Percentiles rank a stretch among this genome's conserved stretches.
phyloP scores from a whole-genome alignment of 2,888 invertebrate genomes.

The Onchidella celtica region DNA sequence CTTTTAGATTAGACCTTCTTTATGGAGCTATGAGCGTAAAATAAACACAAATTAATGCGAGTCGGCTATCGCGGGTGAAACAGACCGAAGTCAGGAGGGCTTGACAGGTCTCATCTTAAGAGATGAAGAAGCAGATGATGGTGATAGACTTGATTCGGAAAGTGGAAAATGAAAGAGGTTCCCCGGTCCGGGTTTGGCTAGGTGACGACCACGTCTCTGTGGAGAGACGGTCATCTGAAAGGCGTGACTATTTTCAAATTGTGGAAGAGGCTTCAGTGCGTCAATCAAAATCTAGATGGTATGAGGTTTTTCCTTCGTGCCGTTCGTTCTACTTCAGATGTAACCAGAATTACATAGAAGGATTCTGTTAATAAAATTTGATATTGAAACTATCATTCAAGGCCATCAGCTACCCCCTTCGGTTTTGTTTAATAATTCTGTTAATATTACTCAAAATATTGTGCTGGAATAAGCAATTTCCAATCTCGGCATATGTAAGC shows the following conservation, averaged over 20 bases:
- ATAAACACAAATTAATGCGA: constrained; percentile 58
- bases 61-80: constrained; percentile 41
- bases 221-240: not conserved
- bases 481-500: too few relatives aligned
- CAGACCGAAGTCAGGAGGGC: constrained; percentile 24
- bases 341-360: too few relatives aligned
- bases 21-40: constrained; percentile 53
- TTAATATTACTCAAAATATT: too few relatives aligned
- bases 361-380: too few relatives aligned
- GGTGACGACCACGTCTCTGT: not conserved
- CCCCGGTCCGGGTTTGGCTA: not conserved
- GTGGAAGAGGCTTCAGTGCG: too few relatives aligned
- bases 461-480: too few relatives aligned
- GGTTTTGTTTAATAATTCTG: too few relatives aligned
- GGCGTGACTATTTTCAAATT: constrained; percentile 1
- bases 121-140: constrained; percentile 40
- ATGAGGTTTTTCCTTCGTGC: too few relatives aligned
- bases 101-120: constrained; percentile 44
- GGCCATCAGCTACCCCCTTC: too few relatives aligned
- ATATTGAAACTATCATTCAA: too few relatives aligned
- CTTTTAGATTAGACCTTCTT: constrained; percentile 54
- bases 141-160: constrained; percentile 4
- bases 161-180: constrained; percentile 32
- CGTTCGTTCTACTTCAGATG: too few relatives aligned
- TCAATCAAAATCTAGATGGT: too few relatives aligned